Base-by-base conservation (phyloP, 2,113 vertebrate species). In the Microtus montanus region DNA sequence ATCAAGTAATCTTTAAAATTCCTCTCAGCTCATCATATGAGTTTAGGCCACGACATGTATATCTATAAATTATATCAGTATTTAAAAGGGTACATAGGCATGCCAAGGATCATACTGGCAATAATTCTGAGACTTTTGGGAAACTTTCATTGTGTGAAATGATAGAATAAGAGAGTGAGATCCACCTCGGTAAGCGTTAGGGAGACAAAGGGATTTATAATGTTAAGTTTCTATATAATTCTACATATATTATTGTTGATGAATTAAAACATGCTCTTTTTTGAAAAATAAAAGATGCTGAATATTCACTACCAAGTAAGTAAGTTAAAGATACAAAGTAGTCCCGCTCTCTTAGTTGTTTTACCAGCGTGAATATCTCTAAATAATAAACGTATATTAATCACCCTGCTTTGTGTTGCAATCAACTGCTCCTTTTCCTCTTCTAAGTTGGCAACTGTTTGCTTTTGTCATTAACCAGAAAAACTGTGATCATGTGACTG, bases 151-250 rank as follows among this genome's bases (percentile, higher is more conserved):
- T 66, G 1, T 86, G 12, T 89, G 71, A 94, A 41, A 95, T 95
- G 20, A 90, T 85, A 71, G 22, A 83, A 30, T 9, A 90, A 73
- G 35, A 82, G 35, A 79, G 92, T 92, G 68, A 52, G 19, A 1
- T 80, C 19, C 33, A 87, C 20, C 28, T 79, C 38, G 91, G 70
- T 96, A 66, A 64, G 68, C 52, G 64, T 28, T 33, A 22, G 70
- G 22, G 52, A 92, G 35, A 58, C n/a, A 92, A 96, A 87, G 13
- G 38, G 5, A 96, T 41, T 90, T 68, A 79, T 88, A 92, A 17
- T 83, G 66, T 33, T 75, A 91, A 89, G 19, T 79, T 82, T 63
- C 89, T 61, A 24, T 28, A 28, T 63, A 41, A 28, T 41, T 63
- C 54, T 83, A 63, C 28, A 63, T 41, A 14, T 41, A 41, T 41